Evolutionary conservation across 2,888 invertebrate genomes (phyloP), one percentile per base, ranked within the genome.

Genomic region (Argyra leucocephala): DNA sequence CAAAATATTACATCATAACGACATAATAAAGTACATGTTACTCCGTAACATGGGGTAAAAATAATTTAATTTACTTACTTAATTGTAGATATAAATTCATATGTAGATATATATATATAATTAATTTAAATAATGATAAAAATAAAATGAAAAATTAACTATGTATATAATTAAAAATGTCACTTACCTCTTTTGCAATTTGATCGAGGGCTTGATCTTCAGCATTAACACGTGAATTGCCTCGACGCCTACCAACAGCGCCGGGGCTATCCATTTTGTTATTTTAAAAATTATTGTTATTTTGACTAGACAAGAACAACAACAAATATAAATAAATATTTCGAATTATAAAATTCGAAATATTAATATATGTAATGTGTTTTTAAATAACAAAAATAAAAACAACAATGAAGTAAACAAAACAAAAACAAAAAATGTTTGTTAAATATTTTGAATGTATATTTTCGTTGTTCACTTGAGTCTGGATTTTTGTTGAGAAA

Each of bases 181-280:
- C 48, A 72, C 83, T 82, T 84, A 96, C 97, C 91, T 97, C 96
- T 85, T 92, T 92, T 64, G 96, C 96, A 72, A 97, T 96, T 82
- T 93, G 93, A 82, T 96, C 96, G 66, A 97, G 86, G 63, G 96
- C 96, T 79, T 96, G 94, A 82, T 97, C 96, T 82, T 97, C 97
- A n/a, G 95, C 96, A 73, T 79, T 79, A 74, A 93, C 91, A 81
- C 93, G 90, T 71, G 89, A 81, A 80, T 90, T 87, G 82, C 89
- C 85, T 83, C 92, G 86, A 82, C 91, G 85, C 81, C 91, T 83
- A 77, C 87, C 86, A 69, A 78, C 77, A 69, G 76, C 75, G 70
- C 75, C 76, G 70, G 76, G 74, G 69, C 74, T 76, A 71, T 80
- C 80, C 80, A 80, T 80, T 69, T 69, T 71, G 10, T 18, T 48